Evolutionary conservation across 2,888 invertebrate species (phyloP).

Genomic region (Drosophila nr. medialis): DNA sequence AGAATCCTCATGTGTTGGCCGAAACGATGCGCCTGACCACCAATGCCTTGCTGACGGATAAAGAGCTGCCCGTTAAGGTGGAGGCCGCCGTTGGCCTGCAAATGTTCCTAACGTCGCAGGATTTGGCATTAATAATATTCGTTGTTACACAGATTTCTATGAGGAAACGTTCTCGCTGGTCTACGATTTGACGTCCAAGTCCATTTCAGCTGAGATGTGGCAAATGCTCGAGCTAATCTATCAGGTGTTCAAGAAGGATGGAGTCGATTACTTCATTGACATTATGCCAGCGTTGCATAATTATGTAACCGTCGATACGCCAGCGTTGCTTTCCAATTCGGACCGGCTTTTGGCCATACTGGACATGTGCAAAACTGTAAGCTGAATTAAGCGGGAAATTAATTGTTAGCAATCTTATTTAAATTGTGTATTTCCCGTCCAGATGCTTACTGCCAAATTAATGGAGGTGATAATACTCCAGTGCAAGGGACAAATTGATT

Average conservation of each 20-base stretch:
- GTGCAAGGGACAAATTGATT: slow-evolving; percentile 95
- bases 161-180: slow-evolving; percentile 98
- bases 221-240: slow-evolving; percentile 95
- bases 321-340: slow-evolving; percentile 95
- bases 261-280: slow-evolving; percentile 97
- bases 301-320: slow-evolving; percentile 97
- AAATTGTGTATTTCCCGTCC: slow-evolving; percentile 16
- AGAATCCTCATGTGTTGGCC: slow-evolving; percentile 91
- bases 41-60: slow-evolving; percentile 92
- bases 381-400: slow-evolving; percentile 51
- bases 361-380: slow-evolving; percentile 96
- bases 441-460: slow-evolving; percentile 93
- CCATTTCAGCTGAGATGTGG: slow-evolving; percentile 98
- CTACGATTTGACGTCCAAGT: slow-evolving; percentile 94
- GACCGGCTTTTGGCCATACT: slow-evolving; percentile 95
- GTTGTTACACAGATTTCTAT: slow-evolving; percentile 92
- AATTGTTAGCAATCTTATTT: not conserved
- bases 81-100: slow-evolving; percentile 98
- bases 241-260: slow-evolving; percentile 96
- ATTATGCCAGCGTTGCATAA: slow-evolving; percentile 99
- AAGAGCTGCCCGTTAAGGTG: slow-evolving; percentile 97
- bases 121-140: slow-evolving; percentile 87
- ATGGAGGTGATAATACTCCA: slow-evolving; percentile 98
- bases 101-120: slow-evolving; percentile 93
- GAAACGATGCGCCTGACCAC: slow-evolving; percentile 93